Percentiles rank a stretch among this genome's conserved stretches.
These are phyloP conservation scores for Eurois occulta DNA, from an alignment of 2,888 invertebrate species.

Conservation along the genomic window DNA sequence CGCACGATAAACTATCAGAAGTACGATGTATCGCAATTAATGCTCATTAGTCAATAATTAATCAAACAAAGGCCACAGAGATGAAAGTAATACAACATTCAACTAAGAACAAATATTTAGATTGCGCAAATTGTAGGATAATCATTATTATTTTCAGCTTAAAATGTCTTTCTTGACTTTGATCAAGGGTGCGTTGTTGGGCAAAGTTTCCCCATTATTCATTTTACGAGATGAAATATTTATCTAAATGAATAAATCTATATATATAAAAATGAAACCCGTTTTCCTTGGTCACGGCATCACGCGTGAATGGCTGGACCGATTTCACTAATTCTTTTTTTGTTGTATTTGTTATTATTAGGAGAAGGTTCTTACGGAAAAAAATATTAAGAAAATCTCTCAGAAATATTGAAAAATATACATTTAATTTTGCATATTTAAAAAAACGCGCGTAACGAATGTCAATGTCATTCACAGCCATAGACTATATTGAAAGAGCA, in stretches of 20 bases:
- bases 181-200: constrained; percentile 13
- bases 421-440: no score
- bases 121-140: constrained; percentile 12
- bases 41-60: constrained; percentile 53
- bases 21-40: constrained; percentile 40
- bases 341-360: no score
- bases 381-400: no score
- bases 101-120: constrained; percentile 19
- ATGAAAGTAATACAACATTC: constrained; percentile 41
- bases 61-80: constrained; percentile 45
- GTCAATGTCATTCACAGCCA: no score
- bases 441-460: no score
- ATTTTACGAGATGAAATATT: constrained; percentile 27
- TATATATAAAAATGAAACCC: no score
- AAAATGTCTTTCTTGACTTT: constrained; percentile 9
- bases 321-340: no score
- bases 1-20: constrained; percentile 51
- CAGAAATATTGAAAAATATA: no score
- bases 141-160: constrained; percentile 18
- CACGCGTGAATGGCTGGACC: no score
- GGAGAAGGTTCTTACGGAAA: no score
- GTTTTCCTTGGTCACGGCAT: no score
- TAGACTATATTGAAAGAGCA: no score
- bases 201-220: constrained; percentile 32
- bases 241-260: constrained; percentile 50